A percentile compares a stretch with the other conserved stretches of the same genome.
Evolutionary conservation across 2,113 vertebrate genomes (phyloP).

Genomic region (Azemiops feae): DNA sequence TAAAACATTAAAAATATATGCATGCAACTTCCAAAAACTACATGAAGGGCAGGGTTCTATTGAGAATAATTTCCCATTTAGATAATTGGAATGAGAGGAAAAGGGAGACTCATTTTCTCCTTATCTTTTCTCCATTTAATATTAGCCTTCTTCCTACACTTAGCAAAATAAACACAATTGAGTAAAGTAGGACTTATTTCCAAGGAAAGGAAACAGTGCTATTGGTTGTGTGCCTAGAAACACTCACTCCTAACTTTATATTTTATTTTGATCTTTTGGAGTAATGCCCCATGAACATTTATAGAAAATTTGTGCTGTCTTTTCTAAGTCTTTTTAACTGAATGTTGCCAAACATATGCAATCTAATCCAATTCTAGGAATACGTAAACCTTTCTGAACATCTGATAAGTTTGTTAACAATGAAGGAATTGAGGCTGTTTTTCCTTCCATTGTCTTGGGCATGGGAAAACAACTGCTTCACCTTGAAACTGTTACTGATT

Average conservation of each 20-base stretch:
- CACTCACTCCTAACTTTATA: background rate
- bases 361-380: background rate
- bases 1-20: background rate
- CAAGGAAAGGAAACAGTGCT: background rate
- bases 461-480: background rate
- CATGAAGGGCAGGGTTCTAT: background rate
- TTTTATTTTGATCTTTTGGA: background rate
- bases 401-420: background rate
- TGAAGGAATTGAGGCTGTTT: background rate
- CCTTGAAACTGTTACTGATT: background rate
- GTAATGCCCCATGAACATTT: background rate
- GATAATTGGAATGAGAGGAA: background rate
- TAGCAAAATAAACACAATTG: background rate
- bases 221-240: background rate
- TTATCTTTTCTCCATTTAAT: background rate
- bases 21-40: background rate
- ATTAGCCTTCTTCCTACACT: background rate
- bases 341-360: background rate
- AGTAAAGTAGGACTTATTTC: background rate
- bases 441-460: background rate
- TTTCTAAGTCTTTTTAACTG: background rate
- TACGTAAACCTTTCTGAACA: background rate
- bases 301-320: background rate
- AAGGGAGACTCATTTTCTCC: background rate
- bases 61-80: background rate